Evolutionary conservation across 2,797 vertebrate genomes (phyloP).

Genomic region (Coregonus suidteri): DNA sequence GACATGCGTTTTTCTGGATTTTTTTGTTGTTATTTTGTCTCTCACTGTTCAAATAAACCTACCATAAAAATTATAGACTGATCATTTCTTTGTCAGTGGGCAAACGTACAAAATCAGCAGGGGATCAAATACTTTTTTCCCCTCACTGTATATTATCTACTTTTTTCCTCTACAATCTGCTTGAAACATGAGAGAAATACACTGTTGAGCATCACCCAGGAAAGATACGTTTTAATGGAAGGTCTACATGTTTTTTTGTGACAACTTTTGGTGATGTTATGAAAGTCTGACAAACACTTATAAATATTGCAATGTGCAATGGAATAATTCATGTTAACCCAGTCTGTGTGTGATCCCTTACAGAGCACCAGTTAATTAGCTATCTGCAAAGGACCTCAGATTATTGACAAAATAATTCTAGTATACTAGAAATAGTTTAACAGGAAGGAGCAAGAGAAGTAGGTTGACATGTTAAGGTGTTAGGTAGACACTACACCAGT

Average conservation of each 20-base stretch:
- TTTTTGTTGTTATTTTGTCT: no score
- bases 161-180: neutral
- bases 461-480: no score
- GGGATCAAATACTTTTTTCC: no score
- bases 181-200: conserved; percentile 4
- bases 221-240: neutral
- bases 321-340: conserved; percentile 12
- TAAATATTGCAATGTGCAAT: conserved; percentile 28
- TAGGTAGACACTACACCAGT: no score
- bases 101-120: no score
- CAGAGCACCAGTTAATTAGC: neutral
- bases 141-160: neutral
- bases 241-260: conserved; percentile 2
- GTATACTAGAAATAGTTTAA: neutral
- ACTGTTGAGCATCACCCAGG: neutral
- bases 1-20: no score
- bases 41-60: no score
- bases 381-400: neutral
- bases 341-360: conserved; percentile 1
- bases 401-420: neutral
- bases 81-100: no score
- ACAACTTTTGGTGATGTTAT: neutral
- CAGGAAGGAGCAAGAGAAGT: neutral
- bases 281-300: conserved; percentile 20
- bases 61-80: no score